phyloP scores from a whole-genome alignment of 1,140 invertebrate genomes.

The Idris sp. region DNA sequence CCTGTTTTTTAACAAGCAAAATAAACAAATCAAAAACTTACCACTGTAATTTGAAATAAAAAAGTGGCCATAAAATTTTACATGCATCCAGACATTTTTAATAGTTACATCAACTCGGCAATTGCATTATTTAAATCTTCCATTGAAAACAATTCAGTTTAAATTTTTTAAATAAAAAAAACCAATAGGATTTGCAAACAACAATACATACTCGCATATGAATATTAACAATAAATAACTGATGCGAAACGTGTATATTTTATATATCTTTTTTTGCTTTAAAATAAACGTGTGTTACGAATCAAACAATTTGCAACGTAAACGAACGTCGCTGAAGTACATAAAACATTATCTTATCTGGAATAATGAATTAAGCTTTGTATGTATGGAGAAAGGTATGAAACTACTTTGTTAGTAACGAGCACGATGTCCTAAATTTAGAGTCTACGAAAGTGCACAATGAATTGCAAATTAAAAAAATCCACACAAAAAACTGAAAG shows the following conservation, averaged over 20 bases:
- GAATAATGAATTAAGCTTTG: conserved; percentile 54
- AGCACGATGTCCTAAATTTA: conserved; percentile 44
- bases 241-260: conserved; percentile 25
- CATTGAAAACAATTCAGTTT: too few species aligned
- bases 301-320: conserved; percentile 29
- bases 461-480: conserved; percentile 30
- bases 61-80: too few species aligned
- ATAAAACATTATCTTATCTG: conserved; percentile 54
- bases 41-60: too few species aligned
- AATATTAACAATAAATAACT: too few species aligned
- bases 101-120: too few species aligned
- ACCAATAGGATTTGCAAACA: too few species aligned
- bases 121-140: too few species aligned
- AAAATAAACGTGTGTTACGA: conserved; percentile 25
- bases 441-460: conserved; percentile 32
- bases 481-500: background rate
- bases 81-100: too few species aligned
- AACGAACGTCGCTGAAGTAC: conserved; percentile 13
- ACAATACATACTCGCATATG: too few species aligned
- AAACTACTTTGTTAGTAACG: conserved; percentile 49
- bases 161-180: too few species aligned
- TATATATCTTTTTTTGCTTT: conserved; percentile 28
- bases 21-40: too few species aligned
- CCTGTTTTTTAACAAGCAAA: conserved; percentile 17
- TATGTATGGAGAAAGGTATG: conserved; percentile 47